These are phyloP conservation scores for Pandemis heparana DNA, from an alignment of 2,888 invertebrate genomes.

Conservation along the genomic window DNA sequence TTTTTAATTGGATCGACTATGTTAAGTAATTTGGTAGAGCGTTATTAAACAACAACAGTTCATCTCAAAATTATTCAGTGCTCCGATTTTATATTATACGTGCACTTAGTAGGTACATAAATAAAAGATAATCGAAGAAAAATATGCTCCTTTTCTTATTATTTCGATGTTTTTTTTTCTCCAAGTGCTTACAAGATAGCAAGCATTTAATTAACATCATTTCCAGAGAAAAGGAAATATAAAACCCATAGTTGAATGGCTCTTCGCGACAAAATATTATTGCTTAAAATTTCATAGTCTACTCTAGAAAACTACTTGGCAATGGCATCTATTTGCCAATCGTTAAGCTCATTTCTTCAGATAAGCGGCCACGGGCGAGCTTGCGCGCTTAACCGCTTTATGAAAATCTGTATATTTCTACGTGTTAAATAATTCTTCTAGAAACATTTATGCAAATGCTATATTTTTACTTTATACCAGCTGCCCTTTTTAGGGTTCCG, in stretches of 20 bases:
- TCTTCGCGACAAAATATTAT: neutral
- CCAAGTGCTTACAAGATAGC: no score
- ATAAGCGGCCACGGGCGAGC: conserved; percentile 28
- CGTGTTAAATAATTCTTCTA: neutral
- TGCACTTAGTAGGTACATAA: no score
- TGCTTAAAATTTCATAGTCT: conserved; percentile 3
- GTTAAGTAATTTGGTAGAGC: no score
- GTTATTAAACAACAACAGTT: no score
- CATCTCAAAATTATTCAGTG: no score
- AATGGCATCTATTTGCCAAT: conserved; percentile 33
- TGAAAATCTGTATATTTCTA: conserved; percentile 19
- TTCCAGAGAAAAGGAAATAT: neutral
- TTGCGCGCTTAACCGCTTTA: conserved; percentile 23
- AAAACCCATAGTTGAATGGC: neutral
- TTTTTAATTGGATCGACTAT: neutral
- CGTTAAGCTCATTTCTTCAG: conserved; percentile 33
- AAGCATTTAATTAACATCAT: no score
- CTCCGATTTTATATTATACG: no score
- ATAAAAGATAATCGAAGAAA: no score
- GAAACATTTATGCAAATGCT: neutral
- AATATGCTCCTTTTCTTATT: no score
- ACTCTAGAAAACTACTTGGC: conserved; percentile 24
- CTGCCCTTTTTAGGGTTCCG: no score
- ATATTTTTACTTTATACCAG: no score
- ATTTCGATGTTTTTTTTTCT: no score